These are phyloP conservation scores for Rhinella marina DNA, from an alignment of 2,797 vertebrate genomes.

Conservation along the genomic window DNA sequence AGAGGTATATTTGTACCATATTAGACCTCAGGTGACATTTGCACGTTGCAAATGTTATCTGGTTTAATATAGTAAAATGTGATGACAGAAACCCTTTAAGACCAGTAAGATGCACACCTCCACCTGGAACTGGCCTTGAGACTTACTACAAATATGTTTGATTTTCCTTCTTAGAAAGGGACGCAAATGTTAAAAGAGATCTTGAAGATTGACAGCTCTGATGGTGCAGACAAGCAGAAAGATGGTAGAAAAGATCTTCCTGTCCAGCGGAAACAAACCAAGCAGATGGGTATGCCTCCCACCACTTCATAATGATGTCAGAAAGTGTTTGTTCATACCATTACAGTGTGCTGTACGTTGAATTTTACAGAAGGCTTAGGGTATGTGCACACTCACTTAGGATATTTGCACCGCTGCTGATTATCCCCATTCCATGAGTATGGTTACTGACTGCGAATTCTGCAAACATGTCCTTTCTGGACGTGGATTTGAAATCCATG, in stretches of 20 bases:
- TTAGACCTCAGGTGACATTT: too few species aligned
- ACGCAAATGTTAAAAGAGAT: conserved; percentile 97
- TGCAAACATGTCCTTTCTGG: too few species aligned
- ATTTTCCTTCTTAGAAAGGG: conserved; percentile 81
- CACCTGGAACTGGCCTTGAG: background rate
- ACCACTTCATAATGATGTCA: background rate
- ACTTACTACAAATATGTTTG: background rate
- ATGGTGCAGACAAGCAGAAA: conserved; percentile 71
- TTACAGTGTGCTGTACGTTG: background rate
- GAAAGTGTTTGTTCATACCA: background rate
- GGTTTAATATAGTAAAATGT: too few species aligned
- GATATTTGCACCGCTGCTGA: too few species aligned
- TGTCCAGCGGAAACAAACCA: conserved; percentile 80
- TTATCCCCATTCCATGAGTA: too few species aligned
- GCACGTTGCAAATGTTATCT: too few species aligned
- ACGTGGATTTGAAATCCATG: too few species aligned
- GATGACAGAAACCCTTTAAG: too few species aligned
- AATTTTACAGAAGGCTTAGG: too few species aligned
- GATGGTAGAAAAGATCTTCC: conserved; percentile 71
- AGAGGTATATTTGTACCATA: too few species aligned
- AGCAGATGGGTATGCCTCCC: conserved; percentile 83
- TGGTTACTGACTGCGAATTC: too few species aligned
- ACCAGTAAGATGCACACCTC: background rate
- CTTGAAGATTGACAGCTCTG: conserved; percentile 90
- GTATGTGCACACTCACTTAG: too few species aligned